phyloP scores from a whole-genome alignment of 1,140 invertebrate species.

The Ceratosolen fusciceps region DNA sequence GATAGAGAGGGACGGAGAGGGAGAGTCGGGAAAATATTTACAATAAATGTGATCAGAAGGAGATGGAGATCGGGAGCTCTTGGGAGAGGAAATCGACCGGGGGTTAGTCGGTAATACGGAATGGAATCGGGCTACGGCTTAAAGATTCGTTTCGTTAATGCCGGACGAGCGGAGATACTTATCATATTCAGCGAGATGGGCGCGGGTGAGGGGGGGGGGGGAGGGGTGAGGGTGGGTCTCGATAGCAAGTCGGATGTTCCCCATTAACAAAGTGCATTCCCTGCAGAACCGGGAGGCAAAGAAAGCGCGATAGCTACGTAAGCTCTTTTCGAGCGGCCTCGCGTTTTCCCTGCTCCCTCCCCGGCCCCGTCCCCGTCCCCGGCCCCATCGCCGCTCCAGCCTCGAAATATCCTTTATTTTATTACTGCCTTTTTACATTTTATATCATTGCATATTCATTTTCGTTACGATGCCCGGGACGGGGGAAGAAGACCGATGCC shows the following conservation, averaged over 20 bases:
- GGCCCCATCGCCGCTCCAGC: no score
- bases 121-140: neutral
- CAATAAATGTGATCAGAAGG: no score
- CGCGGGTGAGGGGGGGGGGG: no score
- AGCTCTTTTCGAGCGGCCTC: constrained; percentile 10
- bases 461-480: no score
- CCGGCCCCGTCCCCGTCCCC: neutral
- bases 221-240: neutral
- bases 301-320: constrained; percentile 9
- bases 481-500: no score
- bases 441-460: neutral
- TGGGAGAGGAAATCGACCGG: neutral
- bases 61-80: no score
- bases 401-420: neutral
- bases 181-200: no score
- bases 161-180: neutral
- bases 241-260: constrained; percentile 9
- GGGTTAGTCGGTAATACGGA: neutral
- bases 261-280: constrained; percentile 12
- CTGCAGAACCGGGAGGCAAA: constrained; percentile 7
- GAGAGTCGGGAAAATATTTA: no score
- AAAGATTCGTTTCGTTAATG: constrained; percentile 16
- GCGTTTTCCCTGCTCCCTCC: neutral
- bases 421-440: neutral
- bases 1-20: no score